phyloP scores from a whole-genome alignment of 1,140 invertebrate genomes.

The Temnothorax longispinosus region DNA sequence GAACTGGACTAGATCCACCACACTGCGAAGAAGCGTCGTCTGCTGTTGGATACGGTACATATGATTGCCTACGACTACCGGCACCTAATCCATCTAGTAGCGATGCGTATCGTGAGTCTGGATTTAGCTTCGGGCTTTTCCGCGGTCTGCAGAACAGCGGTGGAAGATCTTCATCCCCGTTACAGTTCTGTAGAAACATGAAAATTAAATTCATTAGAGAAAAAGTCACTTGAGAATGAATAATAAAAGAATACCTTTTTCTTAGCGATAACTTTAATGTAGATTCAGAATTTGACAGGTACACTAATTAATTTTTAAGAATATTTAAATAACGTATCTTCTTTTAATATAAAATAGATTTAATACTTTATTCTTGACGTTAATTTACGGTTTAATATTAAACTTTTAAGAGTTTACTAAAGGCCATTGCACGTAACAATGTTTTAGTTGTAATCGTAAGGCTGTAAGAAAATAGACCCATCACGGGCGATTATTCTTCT shows the following conservation, averaged over 20 bases:
- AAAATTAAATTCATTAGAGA: not conserved
- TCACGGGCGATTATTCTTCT: too few species aligned
- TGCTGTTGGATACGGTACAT: slow-evolving; percentile 82
- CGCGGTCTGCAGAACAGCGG: slow-evolving; percentile 92
- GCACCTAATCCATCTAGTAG: slow-evolving; percentile 82
- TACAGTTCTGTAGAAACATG: slow-evolving; percentile 86
- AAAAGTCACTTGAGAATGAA: not conserved
- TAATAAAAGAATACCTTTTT: not conserved
- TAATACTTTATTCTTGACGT: not conserved
- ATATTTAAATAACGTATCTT: not conserved
- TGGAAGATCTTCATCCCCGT: slow-evolving; percentile 91
- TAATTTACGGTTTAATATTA: not conserved
- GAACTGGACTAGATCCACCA: slow-evolving; percentile 78
- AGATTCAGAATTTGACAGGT: not conserved
- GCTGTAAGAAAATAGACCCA: too few species aligned
- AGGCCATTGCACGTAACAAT: too few species aligned
- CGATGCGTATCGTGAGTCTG: slow-evolving; percentile 90
- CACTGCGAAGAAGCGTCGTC: slow-evolving; percentile 80
- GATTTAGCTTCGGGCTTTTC: slow-evolving; percentile 90
- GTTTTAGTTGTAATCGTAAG: too few species aligned
- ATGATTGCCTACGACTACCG: slow-evolving; percentile 87
- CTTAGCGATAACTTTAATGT: not conserved
- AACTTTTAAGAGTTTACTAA: not conserved
- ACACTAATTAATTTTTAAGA: not conserved
- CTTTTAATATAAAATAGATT: not conserved